These are phyloP conservation scores for Tyrannus savana DNA, from an alignment of 2,113 vertebrate genomes.

Conservation along the genomic window DNA sequence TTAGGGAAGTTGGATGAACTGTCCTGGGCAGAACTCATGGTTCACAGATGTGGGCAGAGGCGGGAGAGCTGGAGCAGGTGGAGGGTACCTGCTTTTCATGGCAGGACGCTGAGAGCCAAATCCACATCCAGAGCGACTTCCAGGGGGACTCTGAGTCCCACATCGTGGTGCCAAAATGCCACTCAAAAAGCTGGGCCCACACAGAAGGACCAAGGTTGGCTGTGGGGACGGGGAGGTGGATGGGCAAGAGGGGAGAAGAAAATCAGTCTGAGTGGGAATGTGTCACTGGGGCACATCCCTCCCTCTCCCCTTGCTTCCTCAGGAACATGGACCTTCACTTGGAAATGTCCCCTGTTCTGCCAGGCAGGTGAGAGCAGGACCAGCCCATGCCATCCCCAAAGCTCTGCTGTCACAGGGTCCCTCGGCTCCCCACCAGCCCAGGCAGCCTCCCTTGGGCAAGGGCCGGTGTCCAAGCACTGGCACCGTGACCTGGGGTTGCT, in stretches of 20 bases:
- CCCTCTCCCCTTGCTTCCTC: neutral
- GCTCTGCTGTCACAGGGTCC: rapidly evolving
- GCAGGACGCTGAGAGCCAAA: neutral
- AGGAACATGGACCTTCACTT: neutral
- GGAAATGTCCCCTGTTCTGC: neutral
- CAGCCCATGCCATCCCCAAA: neutral
- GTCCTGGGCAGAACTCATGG: rapidly evolving
- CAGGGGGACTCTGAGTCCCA: neutral
- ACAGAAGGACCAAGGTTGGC: neutral
- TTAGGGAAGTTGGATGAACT: neutral
- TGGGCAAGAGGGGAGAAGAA: neutral
- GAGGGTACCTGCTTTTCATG: neutral
- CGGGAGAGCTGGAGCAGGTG: rapidly evolving
- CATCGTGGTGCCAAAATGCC: rapidly evolving
- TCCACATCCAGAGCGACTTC: neutral
- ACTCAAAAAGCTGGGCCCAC: rapidly evolving
- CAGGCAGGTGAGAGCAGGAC: neutral
- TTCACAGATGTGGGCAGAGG: rapidly evolving
- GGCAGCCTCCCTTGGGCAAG: rapidly evolving
- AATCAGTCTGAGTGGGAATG: neutral
- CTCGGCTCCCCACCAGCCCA: neutral
- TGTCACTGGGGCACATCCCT: rapidly evolving
- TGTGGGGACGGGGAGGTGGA: neutral
- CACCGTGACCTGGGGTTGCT: rapidly evolving
- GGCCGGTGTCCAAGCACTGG: neutral